Percentiles rank a stretch among this genome's conserved stretches.
Conservation (phyloP, 2,888 invertebrate genomes). For the Formica aserva region DNA sequence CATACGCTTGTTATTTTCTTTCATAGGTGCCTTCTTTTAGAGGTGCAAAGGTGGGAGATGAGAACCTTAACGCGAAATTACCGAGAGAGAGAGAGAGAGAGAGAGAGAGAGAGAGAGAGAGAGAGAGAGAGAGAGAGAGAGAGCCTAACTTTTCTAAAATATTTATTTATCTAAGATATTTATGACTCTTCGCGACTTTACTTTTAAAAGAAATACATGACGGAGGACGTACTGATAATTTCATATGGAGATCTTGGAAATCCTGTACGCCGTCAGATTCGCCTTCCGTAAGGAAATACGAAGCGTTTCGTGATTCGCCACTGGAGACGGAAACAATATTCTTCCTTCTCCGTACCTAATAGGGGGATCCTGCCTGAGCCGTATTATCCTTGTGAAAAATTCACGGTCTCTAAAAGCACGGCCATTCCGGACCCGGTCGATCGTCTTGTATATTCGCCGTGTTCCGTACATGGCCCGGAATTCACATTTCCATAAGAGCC, state of each 20-base stretch:
- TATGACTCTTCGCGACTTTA: not conserved
- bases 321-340: conserved; percentile 52
- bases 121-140: too few species aligned
- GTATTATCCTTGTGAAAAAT: conserved; percentile 75
- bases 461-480: conserved; percentile 41
- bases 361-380: conserved; percentile 70
- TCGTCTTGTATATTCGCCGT: conserved; percentile 54
- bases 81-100: not conserved
- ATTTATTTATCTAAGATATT: not conserved
- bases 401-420: conserved; percentile 75
- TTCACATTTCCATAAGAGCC: conserved; percentile 60
- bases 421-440: conserved; percentile 49
- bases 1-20: not conserved
- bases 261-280: conserved; percentile 22
- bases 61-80: not conserved
- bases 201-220: not conserved
- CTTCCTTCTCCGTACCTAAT: conserved; percentile 53
- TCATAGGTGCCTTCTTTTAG: too few species aligned
- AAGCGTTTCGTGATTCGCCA: conserved; percentile 16
- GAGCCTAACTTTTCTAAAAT: not conserved
- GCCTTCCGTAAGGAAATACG: conserved; percentile 6
- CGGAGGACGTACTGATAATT: conserved; percentile 37
- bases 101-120: too few species aligned
- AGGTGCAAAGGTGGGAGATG: not conserved
- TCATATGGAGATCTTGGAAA: conserved; percentile 43